Conservation (phyloP, 2,113 vertebrate species). For the Felis catus region DNA sequence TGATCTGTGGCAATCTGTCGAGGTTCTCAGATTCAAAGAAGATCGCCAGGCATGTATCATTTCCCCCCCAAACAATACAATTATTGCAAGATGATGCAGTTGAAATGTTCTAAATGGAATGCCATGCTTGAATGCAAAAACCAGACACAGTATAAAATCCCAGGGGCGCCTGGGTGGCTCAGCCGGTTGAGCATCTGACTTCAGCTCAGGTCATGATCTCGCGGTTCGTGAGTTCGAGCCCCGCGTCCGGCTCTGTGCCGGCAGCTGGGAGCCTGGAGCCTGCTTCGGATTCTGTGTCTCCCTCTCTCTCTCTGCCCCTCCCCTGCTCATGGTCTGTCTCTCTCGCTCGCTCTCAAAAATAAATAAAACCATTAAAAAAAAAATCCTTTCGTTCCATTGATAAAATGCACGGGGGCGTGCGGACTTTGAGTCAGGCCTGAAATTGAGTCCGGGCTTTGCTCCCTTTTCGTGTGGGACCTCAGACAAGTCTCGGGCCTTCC, state of each 20-base stretch:
- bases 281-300: too few relatives aligned
- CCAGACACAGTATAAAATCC: background rate
- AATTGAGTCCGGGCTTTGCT: background rate
- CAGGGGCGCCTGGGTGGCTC: too few relatives aligned
- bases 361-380: too few relatives aligned
- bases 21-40: background rate
- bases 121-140: background rate
- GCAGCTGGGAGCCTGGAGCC: too few relatives aligned
- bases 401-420: background rate
- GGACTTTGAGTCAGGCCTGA: background rate
- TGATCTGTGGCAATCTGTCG: background rate
- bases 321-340: too few relatives aligned
- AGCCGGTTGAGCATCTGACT: too few relatives aligned
- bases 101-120: background rate
- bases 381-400: background rate
- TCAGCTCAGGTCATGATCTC: too few relatives aligned
- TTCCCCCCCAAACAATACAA: background rate
- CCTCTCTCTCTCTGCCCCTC: too few relatives aligned
- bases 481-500: background rate
- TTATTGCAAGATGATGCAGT: background rate
- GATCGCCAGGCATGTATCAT: fast-evolving
- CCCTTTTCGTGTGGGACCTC: background rate
- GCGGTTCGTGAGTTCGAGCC: fast-evolving
- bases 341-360: too few relatives aligned
- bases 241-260: too few relatives aligned